Base-by-base conservation (phyloP, 2,113 vertebrate genomes). In the Mola mola region DNA sequence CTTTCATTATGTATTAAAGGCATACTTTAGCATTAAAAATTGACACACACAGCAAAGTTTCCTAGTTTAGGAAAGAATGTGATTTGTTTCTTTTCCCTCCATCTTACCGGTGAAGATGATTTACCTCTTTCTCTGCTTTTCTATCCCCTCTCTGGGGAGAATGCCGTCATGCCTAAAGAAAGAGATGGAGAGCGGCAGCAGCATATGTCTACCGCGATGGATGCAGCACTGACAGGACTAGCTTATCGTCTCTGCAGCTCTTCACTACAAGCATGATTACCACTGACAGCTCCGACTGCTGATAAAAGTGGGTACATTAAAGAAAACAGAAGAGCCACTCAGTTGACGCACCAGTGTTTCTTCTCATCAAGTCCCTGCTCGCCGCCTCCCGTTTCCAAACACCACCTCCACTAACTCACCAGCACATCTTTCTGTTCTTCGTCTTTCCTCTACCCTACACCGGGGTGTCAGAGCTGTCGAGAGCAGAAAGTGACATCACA, bases 271-370 rank as follows among this genome's bases (percentile, higher is more conserved):
- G 78, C 81, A 66, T 91, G 91, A 92, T 92, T 88, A 89, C 81
- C 56, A 70, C 87, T 90, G 91, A 92, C 91, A 89, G 88, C 78
- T 86, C 77, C 72, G 79, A 87, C 87, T 79, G 75, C 88, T 82
- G 91, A 91, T 92, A 91, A 92, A 92, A 91, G 90, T 43, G n/a
- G 56, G 61, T 69, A 88, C 85, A 90, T 90, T 91, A 90, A 92
- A 92, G 90, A 90, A 90, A 91, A 88, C 86, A 87, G 83, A 83
- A 75, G 73, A 82, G 82, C 73, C 26, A 49, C 59, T 40, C 61
- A 77, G 78, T 70, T 72, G 28, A 75, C 67, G 44, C 79, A 69
- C 61, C 73, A 75, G 66, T 76, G 66, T 85, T 88, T 85, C 83
- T 87, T 83, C 76, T 87, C 82, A 83, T 87, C 82, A 81, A 64